Base-by-base conservation (phyloP, 2,113 vertebrate genomes). In the Pangasianodon hypophthalmus region DNA sequence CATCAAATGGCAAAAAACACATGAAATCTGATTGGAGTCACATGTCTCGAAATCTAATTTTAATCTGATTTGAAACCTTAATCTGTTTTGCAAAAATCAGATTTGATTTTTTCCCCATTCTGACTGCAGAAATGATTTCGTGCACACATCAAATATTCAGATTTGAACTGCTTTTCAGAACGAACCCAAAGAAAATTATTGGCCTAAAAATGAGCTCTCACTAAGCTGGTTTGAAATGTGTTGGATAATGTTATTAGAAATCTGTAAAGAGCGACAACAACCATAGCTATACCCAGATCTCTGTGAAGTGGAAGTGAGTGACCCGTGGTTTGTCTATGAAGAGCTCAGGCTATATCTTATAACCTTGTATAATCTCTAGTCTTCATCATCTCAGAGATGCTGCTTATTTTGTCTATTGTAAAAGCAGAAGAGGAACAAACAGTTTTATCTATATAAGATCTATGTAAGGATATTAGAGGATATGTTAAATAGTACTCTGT, bases 31-130 rank as follows among this genome's bases (percentile, higher is more conserved):
- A 83, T 83, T 83, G 44, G 37, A 24, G 37, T 44, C 56, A 62
- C 32, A 29, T 83, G 81, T 58, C 81, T 37, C 8, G 52, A 84
- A 62, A 84, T 84, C 82, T 60, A 11, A 60, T 60, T 84, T 24
- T 60, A 84, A 84, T 84, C 54, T 37, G 10, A 60, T 84, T 44
- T 84, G 56, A 84, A 84, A 84, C 82, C 56, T 84, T 52, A 83
- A 83, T 83, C 80, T 14, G 6, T 46, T 79, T 48, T 11, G 24
- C 19, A 48, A 79, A 79, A 79, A 79, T 26, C 44, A 48, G 44
- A 79, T 79, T 79, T 79, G 9, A 48, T 48, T 32, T 4, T n/a
- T 13, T 13, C n/a, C 67, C 67, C n/a, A 26, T 44, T 84, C 82
- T 84, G 37, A 26, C 19, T 84, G 54, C 21, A 26, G 54, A 84